Evolutionary conservation across 2,797 vertebrate genomes (phyloP).

Genomic region (Acipenser transmontanus): DNA sequence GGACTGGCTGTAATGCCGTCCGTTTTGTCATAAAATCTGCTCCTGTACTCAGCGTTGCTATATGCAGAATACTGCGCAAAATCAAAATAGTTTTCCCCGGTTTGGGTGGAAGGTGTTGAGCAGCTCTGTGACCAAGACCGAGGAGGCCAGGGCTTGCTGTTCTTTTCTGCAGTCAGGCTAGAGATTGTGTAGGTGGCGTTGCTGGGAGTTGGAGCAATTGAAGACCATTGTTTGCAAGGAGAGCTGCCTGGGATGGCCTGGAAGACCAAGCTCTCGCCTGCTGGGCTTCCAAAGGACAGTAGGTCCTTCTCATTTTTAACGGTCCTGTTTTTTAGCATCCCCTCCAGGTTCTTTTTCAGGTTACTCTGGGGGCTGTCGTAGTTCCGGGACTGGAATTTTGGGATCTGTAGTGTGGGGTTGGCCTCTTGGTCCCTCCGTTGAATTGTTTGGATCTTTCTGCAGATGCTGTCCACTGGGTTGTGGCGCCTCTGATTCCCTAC

Average conservation of each 20-base stretch:
- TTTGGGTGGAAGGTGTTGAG: slow-evolving; percentile 42
- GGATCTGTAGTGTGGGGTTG: slow-evolving; percentile 68
- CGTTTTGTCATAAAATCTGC: slow-evolving; percentile 3
- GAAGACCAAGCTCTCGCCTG: rapidly evolving
- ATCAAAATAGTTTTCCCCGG: slow-evolving; percentile 38
- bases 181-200: slow-evolving; percentile 56
- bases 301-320: slow-evolving; percentile 28
- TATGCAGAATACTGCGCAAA: slow-evolving; percentile 27
- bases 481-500: slow-evolving; percentile 50
- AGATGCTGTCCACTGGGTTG: slow-evolving; percentile 85
- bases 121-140: slow-evolving; percentile 27
- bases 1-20: slow-evolving; percentile 25
- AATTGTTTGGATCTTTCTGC: slow-evolving; percentile 80
- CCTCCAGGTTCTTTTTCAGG: slow-evolving; percentile 63
- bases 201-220: slow-evolving; percentile 21
- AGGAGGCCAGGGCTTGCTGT: neutral
- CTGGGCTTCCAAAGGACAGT: slow-evolving; percentile 4
- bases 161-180: slow-evolving; percentile 34
- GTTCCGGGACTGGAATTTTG: slow-evolving; percentile 67
- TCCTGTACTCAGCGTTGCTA: slow-evolving; percentile 13
- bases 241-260: neutral
- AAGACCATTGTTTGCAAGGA: neutral
- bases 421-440: slow-evolving; percentile 65
- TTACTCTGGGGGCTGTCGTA: slow-evolving; percentile 68
- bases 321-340: slow-evolving; percentile 62